Percentiles rank a stretch among this genome's conserved stretches.
Evolutionary conservation across 1,140 invertebrate genomes (phyloP).

Genomic region (Saxidomus purpurata): DNA sequence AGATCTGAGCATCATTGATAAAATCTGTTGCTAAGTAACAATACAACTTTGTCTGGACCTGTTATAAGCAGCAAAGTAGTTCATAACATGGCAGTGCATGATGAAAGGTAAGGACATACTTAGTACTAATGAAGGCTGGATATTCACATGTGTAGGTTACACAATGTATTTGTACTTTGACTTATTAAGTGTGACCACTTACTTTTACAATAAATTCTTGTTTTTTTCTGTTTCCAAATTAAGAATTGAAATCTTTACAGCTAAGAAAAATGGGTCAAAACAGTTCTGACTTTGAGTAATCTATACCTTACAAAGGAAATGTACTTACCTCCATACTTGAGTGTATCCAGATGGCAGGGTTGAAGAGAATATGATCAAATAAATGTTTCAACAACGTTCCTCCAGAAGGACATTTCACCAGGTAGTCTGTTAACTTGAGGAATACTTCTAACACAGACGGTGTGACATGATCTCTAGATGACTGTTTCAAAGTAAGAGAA

Average conservation of each 20-base stretch:
- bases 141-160: too few species aligned
- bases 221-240: too few species aligned
- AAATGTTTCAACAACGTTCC: conserved; percentile 98
- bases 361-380: conserved; percentile 99
- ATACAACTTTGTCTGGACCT: conserved; percentile 97
- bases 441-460: conserved; percentile 97
- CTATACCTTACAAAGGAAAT: too few species aligned
- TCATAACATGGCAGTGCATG: too few species aligned
- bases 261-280: too few species aligned
- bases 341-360: conserved; percentile 99
- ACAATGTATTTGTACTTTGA: too few species aligned
- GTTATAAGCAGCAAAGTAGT: conserved; percentile 29
- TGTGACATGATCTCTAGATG: conserved; percentile 97
- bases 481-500: conserved; percentile 85
- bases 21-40: conserved; percentile 99
- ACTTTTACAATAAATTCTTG: too few species aligned
- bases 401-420: conserved; percentile 97
- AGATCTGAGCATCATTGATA: conserved; percentile 98
- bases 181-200: too few species aligned
- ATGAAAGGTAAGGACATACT: too few species aligned
- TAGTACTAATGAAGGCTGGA: too few species aligned
- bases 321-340: conserved; percentile 94
- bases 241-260: too few species aligned
- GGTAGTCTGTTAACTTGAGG: conserved; percentile 97
- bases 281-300: too few species aligned